A percentile compares a stretch with the other conserved stretches of the same genome.
Conservation (phyloP, 1,140 invertebrate genomes). For the Nasonia longicornis region DNA sequence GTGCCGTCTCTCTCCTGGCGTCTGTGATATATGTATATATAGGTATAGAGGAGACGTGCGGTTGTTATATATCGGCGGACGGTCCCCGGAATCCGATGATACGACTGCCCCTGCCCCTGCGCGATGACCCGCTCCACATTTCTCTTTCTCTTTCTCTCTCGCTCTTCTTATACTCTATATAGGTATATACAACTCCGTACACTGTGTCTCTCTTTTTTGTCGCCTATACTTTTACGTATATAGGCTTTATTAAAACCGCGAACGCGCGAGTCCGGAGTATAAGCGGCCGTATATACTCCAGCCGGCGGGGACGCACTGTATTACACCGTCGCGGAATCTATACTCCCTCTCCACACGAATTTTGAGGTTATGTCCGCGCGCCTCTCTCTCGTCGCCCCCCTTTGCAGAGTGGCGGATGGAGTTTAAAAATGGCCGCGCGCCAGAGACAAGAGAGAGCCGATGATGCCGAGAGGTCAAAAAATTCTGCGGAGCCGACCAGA, state of each 20-base stretch:
- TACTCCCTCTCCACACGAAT: not conserved
- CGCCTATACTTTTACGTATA: not conserved
- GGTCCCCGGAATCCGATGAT: no score
- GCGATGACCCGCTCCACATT: no score
- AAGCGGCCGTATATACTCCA: not conserved
- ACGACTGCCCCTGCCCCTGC: no score
- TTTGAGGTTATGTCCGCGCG: not conserved
- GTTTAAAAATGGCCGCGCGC: constrained; percentile 43
- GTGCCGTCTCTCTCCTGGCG: no score
- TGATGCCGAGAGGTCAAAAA: constrained; percentile 30
- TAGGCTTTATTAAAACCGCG: not conserved
- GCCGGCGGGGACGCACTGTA: not conserved
- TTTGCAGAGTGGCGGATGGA: constrained; percentile 17
- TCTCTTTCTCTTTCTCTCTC: no score
- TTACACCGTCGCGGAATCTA: not conserved
- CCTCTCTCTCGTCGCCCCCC: constrained; percentile 10
- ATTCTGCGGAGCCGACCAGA: constrained; percentile 4
- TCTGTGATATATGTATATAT: no score
- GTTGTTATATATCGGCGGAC: no score
- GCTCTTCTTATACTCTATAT: no score
- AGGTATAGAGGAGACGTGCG: no score
- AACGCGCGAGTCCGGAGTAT: not conserved
- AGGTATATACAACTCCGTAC: not conserved
- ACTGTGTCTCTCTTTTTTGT: not conserved
- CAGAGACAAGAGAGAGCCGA: not conserved